Percentiles rank a stretch among this genome's conserved stretches.
Conservation (phyloP, 1,140 invertebrate species). For the Drosophila novamexicana region DNA sequence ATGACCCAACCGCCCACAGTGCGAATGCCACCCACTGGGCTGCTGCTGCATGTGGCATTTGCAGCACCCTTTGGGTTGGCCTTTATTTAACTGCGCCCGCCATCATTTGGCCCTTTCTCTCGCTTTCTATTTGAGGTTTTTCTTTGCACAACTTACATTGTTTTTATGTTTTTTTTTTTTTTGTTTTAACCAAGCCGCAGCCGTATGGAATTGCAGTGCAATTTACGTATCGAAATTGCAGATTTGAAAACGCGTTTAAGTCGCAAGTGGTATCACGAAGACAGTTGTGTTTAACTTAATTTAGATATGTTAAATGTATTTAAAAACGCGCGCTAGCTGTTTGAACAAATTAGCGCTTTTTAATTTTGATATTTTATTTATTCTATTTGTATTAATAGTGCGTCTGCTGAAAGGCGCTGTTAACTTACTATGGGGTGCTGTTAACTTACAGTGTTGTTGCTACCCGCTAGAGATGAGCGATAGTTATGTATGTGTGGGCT, state of each 20-base stretch:
- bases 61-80: slow-evolving; percentile 27
- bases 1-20: slow-evolving; percentile 35
- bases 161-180: slow-evolving; percentile 16
- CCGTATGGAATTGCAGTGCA: slow-evolving; percentile 33
- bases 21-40: slow-evolving; percentile 32
- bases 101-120: neutral
- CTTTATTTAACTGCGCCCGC: slow-evolving; percentile 32
- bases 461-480: slow-evolving; percentile 15
- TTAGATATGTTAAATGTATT: slow-evolving; percentile 9
- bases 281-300: slow-evolving; percentile 5
- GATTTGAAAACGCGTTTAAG: neutral
- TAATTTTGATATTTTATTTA: slow-evolving; percentile 47
- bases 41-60: slow-evolving; percentile 40
- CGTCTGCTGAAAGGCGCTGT: slow-evolving; percentile 40
- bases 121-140: neutral
- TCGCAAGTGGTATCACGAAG: neutral
- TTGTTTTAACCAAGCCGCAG: slow-evolving; percentile 13
- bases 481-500: neutral
- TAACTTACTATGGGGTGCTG: slow-evolving; percentile 31
- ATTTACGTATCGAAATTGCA: slow-evolving; percentile 21
- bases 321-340: slow-evolving; percentile 21
- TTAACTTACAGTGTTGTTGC: slow-evolving; percentile 9
- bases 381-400: slow-evolving; percentile 41
- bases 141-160: slow-evolving; percentile 32
- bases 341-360: slow-evolving; percentile 27